Evolutionary conservation across 2,888 invertebrate genomes (phyloP).

Genomic region (Drosophila austrosaltans): DNA sequence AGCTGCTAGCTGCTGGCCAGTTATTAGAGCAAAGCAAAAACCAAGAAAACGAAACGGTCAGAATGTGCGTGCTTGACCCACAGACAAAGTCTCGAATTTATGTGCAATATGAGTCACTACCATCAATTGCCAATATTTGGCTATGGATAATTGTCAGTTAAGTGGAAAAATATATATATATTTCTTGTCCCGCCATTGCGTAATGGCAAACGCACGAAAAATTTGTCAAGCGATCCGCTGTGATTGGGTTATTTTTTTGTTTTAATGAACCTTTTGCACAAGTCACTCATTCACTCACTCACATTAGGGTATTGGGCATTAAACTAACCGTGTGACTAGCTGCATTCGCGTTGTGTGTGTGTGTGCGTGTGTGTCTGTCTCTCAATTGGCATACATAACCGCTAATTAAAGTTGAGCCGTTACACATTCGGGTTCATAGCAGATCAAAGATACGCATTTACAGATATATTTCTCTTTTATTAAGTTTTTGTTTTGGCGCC

Average conservation of each 20-base stretch:
- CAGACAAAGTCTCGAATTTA: slow-evolving; percentile 11
- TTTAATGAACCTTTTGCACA: slow-evolving; percentile 57
- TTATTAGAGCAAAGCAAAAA: slow-evolving; percentile 49
- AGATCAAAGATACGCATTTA: slow-evolving; percentile 36
- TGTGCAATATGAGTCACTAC: slow-evolving; percentile 25
- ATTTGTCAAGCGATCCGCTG: slow-evolving; percentile 14
- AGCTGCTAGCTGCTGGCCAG: slow-evolving; percentile 23
- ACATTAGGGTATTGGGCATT: slow-evolving; percentile 43
- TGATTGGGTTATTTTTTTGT: no score
- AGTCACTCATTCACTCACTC: slow-evolving; percentile 39
- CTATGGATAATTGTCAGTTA: slow-evolving; percentile 6
- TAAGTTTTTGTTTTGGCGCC: neutral
- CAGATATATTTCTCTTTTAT: neutral
- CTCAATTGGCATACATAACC: slow-evolving; percentile 25
- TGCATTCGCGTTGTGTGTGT: neutral
- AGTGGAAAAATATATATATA: slow-evolving; percentile 2
- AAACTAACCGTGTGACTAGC: slow-evolving; percentile 43
- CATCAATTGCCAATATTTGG: slow-evolving; percentile 29
- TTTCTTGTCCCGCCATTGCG: slow-evolving; percentile 6
- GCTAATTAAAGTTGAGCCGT: slow-evolving; percentile 29
- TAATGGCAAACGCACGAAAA: slow-evolving; percentile 28
- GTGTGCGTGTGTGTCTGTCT: no score
- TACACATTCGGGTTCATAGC: slow-evolving; percentile 45
- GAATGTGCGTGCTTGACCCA: slow-evolving; percentile 44
- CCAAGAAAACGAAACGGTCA: slow-evolving; percentile 20